phyloP scores from a whole-genome alignment of 2,113 vertebrate species.

The Mustela nigripes region DNA sequence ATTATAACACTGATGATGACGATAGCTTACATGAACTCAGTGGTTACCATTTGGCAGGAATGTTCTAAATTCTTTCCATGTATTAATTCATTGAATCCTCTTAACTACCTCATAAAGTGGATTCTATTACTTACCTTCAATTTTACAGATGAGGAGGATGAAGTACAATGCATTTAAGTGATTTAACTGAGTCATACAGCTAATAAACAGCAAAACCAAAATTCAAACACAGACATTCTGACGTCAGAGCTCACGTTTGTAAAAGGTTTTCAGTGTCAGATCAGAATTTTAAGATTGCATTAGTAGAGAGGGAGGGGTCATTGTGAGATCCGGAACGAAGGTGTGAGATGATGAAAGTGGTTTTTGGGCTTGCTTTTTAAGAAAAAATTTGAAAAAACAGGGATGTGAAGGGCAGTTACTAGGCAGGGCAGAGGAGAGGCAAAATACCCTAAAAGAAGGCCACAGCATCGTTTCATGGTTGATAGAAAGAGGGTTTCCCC shows the following conservation, averaged over 20 bases:
- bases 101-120: background rate
- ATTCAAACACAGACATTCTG: background rate
- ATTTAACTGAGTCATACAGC: background rate
- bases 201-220: background rate
- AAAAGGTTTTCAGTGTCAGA: background rate
- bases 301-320: background rate
- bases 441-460: background rate
- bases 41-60: background rate
- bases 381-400: background rate
- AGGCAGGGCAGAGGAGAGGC: background rate
- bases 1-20: background rate
- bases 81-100: background rate
- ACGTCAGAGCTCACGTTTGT: background rate
- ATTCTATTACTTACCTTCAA: background rate
- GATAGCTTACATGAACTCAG: background rate
- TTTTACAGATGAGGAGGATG: background rate
- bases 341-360: background rate
- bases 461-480: background rate
- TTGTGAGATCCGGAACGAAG: background rate
- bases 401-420: background rate
- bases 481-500: background rate
- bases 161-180: background rate
- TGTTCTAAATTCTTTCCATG: background rate
- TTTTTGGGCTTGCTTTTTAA: background rate
- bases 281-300: background rate